Evolutionary conservation across 2,888 invertebrate genomes (phyloP).

Genomic region (Ectemnius continuus): DNA sequence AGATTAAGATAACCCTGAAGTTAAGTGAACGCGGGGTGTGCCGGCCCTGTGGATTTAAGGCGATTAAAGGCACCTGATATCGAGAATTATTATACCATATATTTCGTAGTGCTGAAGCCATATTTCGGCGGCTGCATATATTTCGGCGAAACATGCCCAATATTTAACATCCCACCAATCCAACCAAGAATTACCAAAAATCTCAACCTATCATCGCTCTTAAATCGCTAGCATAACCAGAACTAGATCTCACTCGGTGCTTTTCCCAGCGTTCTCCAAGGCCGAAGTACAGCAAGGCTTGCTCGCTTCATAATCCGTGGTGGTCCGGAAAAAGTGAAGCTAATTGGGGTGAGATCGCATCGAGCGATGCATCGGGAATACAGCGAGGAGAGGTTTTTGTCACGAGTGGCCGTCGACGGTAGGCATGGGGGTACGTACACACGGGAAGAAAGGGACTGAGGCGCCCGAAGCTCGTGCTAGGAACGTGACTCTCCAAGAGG

Average conservation of each 20-base stretch:
- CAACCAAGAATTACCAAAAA: slow-evolving; percentile 5
- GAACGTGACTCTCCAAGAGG: slow-evolving; percentile 59
- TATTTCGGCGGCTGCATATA: slow-evolving; percentile 62
- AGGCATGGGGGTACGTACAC: slow-evolving; percentile 9
- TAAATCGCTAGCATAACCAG: background rate
- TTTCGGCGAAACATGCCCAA: slow-evolving; percentile 44
- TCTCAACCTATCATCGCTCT: background rate
- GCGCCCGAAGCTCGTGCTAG: slow-evolving; percentile 14
- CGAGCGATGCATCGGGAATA: slow-evolving; percentile 35
- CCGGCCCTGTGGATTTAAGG: slow-evolving; percentile 76
- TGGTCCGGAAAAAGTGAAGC: slow-evolving; percentile 26
- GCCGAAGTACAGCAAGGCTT: slow-evolving; percentile 5
- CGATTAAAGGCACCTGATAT: slow-evolving; percentile 78
- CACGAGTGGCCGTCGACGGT: slow-evolving; percentile 52
- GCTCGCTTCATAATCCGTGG: background rate
- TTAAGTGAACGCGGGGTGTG: slow-evolving; percentile 74
- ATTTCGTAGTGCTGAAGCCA: slow-evolving; percentile 69
- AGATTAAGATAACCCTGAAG: slow-evolving; percentile 78
- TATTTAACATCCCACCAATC: slow-evolving; percentile 35
- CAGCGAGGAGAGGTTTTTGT: slow-evolving; percentile 51
- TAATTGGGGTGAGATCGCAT: slow-evolving; percentile 57
- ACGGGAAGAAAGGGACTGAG: background rate
- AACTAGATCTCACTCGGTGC: background rate
- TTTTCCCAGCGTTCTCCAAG: background rate
- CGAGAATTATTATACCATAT: slow-evolving; percentile 76